Percentiles rank a stretch among this genome's conserved stretches.
Conservation (phyloP, 1,140 invertebrate species). For the Mylabris phalerata region DNA sequence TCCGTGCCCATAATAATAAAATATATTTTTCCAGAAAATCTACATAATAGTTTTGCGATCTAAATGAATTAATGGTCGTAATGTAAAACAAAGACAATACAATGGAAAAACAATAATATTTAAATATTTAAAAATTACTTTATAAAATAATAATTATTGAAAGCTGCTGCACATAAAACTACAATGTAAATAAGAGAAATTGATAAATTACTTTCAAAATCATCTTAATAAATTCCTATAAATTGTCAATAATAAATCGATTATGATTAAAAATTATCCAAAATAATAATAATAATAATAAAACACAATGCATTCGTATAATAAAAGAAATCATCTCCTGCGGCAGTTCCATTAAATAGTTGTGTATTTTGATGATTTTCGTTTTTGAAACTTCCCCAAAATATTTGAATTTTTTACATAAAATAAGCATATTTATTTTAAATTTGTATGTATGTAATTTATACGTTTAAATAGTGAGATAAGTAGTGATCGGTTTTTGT, state of each 20-base stretch:
- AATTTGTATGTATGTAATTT: constrained; percentile 8
- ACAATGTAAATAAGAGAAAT: background rate
- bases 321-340: background rate
- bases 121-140: background rate
- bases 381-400: background rate
- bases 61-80: constrained; percentile 4
- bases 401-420: constrained; percentile 1
- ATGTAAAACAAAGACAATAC: background rate
- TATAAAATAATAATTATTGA: background rate
- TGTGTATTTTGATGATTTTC: background rate
- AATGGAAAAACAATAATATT: background rate
- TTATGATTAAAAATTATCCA: constrained; percentile 10
- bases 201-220: background rate
- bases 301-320: constrained; percentile 9
- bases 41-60: constrained; percentile 22
- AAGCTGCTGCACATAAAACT: background rate
- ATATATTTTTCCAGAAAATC: constrained; percentile 26
- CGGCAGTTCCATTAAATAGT: background rate
- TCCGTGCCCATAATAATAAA: constrained; percentile 22
- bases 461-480: constrained; percentile 15
- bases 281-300: constrained; percentile 21
- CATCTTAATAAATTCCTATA: background rate
- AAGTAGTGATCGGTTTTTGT: constrained; percentile 7
- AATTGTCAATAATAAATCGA: background rate
- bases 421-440: constrained; percentile 14